Evolutionary conservation across 2,797 vertebrate species (phyloP).

Genomic region (Dendrocincla fuliginosa): DNA sequence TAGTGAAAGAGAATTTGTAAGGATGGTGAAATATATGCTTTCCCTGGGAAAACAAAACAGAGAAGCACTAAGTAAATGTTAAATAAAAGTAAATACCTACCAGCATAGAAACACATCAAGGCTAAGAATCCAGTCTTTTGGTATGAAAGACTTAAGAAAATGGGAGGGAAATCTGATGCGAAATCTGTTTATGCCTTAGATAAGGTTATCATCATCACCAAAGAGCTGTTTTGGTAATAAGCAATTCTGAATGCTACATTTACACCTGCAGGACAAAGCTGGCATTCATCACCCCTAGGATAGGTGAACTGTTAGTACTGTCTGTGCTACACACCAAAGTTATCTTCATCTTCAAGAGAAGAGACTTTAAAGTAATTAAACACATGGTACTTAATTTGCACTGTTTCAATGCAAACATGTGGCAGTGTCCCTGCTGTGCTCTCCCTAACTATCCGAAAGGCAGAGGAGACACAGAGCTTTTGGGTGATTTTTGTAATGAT

Average conservation of each 20-base stretch:
- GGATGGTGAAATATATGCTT: slow-evolving; percentile 22
- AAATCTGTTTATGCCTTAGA: background rate
- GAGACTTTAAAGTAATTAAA: background rate
- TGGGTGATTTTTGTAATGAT: background rate
- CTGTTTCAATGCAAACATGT: background rate
- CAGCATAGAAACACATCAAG: slow-evolving; percentile 3
- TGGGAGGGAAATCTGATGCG: background rate
- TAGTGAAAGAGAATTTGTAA: background rate
- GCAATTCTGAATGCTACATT: background rate
- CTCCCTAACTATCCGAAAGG: background rate
- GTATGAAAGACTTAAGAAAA: background rate
- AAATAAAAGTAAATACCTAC: slow-evolving; percentile 44
- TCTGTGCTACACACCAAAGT: background rate
- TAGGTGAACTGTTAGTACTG: background rate
- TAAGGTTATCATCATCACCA: background rate
- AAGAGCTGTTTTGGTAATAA: background rate
- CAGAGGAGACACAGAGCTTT: background rate
- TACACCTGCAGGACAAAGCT: background rate
- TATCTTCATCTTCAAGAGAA: background rate
- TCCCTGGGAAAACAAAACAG: slow-evolving; percentile 25
- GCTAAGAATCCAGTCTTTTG: background rate
- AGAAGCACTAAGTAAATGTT: slow-evolving; percentile 54
- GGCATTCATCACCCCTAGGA: background rate
- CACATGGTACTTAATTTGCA: background rate
- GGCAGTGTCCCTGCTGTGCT: background rate